Evolutionary conservation across 2,888 invertebrate species (phyloP).

Genomic region (Leptinotarsa peninsularis): DNA sequence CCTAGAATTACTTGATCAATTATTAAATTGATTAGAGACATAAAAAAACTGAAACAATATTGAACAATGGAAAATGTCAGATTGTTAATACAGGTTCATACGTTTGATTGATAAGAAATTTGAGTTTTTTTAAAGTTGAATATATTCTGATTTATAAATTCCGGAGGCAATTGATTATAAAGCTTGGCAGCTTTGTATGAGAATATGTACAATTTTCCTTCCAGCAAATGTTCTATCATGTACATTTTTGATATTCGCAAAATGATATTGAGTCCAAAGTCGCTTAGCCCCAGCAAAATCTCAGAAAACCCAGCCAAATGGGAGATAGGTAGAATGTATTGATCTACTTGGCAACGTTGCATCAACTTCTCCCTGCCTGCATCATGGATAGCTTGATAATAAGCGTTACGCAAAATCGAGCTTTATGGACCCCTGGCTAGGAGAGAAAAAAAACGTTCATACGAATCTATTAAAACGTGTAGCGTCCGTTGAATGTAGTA

Average conservation of each 20-base stretch:
- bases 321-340: conserved; percentile 14
- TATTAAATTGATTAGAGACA: too few species aligned
- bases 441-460: conserved; percentile 4
- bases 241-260: background rate
- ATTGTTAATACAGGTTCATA: too few species aligned
- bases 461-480: conserved; percentile 24
- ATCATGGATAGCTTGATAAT: conserved; percentile 9
- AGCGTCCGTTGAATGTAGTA: conserved; percentile 20
- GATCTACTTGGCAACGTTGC: conserved; percentile 14
- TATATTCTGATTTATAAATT: too few species aligned
- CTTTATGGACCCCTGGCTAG: conserved; percentile 27
- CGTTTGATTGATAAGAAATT: too few species aligned
- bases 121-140: too few species aligned
- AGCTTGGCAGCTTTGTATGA: too few species aligned
- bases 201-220: too few species aligned
- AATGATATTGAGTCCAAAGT: background rate
- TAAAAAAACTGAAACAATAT: too few species aligned
- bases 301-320: conserved; percentile 16
- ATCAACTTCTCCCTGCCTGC: conserved; percentile 18
- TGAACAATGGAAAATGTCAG: too few species aligned
- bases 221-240: too few species aligned
- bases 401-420: conserved; percentile 22
- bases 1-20: too few species aligned
- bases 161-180: too few species aligned
- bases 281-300: background rate